Base-by-base conservation (phyloP, 2,888 invertebrate genomes). In the Ecdyonurus torrentis region DNA sequence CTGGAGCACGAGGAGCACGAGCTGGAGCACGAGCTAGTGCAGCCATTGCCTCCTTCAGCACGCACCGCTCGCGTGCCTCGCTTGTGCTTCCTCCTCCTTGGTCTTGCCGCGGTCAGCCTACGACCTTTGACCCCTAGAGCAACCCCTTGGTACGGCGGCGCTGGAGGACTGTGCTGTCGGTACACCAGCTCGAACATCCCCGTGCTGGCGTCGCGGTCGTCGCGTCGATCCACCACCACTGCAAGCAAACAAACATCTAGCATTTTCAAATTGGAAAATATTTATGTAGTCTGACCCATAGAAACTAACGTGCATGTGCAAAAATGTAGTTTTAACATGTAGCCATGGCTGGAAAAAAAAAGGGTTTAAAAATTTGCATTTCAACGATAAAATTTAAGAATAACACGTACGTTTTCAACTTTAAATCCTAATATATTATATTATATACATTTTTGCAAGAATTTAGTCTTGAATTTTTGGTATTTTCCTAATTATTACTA, bases 171-270 rank as follows among this genome's bases (percentile, higher is more conserved):
- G 61, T 81, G 76, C 74, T 92, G 92, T 64, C 83, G 85, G 72
- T 89, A 91, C 5, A 85, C 84, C 67, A 89, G 72, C 71, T 91
- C 90, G 70, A 91, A 92, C 65, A 83, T 80, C 20, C 91, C 92
- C 1, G 90, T 89, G 66, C 88, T 85, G 0, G 89, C 86, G 61
- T 83, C 86, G 23, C 83, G 80, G 71, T 87, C 85, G 63, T 77
- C 76, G 61, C 84, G 81, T 63, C 84, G 81, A 73, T 92, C 91
- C 10, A 91, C 76, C 2, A 90, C 85, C 69, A 92, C 91, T 91
- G 74, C 24, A 79, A 79, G 67, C 62, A 65, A 65, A 53, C 63
- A 61, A n/a, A n/a, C n/a, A n/a, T n/a, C n/a, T n/a, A n/a, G n/a
- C n/a, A n/a, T n/a, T n/a, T n/a, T n/a, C n/a, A n/a, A n/a, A n/a